Base-by-base conservation (phyloP, 2,797 vertebrate species). In the Buphagus erythrorhynchus region DNA sequence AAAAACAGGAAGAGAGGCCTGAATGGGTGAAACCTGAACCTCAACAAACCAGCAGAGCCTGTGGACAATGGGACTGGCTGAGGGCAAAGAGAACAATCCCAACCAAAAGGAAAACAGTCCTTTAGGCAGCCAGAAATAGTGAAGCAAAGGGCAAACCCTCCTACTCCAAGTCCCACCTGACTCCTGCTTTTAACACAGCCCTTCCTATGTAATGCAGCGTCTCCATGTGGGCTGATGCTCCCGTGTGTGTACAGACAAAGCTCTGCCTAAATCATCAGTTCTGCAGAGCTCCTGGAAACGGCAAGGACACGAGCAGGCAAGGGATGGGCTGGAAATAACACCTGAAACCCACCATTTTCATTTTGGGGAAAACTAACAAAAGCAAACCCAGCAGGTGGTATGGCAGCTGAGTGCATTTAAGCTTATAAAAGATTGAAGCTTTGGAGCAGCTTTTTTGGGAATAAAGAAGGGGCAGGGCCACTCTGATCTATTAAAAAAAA, bases 1-100 rank as follows among this genome's bases (percentile, higher is more conserved):
- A 76, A 76, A 90, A 86, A 82, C 91, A 96, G 92, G 94, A 95
- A 92, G 62, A 59, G 45, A 52, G 40, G 11, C 71, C 43, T 88
- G 51, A 84, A 55, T 68, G n/a, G 25, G 67, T 79, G 48, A 63
- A 92, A 81, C 42, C 20, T 33, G 65, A 92, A 78, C 33, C 52
- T 86, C 81, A 43, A 36, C 59, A 77, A 73, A 88, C 29, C 82
- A 63, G 29, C 9, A 67, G 42, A 82, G 73, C 26, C 52, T 22
- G 29, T 1, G 63, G 65, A 93, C 90, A 95, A 85, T 66, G 58
- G 87, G 33, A 49, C 52, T 13, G 31, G 33, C 61, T 3, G 43
- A 72, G 42, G 59, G 65, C 59, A 81, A 83, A 72, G 72, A 0
- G 2, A 93, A 93, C 25, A 77, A 57, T 45, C 19, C 48, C 49